phyloP scores from a whole-genome alignment of 2,888 invertebrate genomes.

The Blomia tropicalis region DNA sequence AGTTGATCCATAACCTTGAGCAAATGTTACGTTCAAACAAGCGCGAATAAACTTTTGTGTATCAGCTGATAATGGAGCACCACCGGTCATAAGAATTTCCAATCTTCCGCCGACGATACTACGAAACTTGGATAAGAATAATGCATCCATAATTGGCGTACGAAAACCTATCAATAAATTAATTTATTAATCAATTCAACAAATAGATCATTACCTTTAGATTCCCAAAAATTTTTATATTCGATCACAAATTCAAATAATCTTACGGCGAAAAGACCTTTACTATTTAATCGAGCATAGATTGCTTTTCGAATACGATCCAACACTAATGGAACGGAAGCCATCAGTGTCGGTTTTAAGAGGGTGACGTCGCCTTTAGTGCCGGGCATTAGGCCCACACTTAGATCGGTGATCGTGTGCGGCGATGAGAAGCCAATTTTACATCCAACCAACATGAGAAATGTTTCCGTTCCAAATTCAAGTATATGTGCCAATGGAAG shows the following conservation, averaged over 20 bases:
- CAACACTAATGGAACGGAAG: constrained; percentile 85
- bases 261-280: constrained; percentile 57
- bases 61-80: constrained; percentile 84
- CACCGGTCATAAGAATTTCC: constrained; percentile 73
- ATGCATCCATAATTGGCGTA: constrained; percentile 32
- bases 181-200: constrained; percentile 42
- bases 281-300: constrained; percentile 65
- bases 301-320: constrained; percentile 94
- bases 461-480: constrained; percentile 60
- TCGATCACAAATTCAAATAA: constrained; percentile 85
- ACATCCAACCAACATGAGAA: constrained; percentile 63
- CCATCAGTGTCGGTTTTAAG: constrained; percentile 78
- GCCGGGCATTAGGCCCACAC: constrained; percentile 59
- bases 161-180: constrained; percentile 2
- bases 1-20: constrained; percentile 85
- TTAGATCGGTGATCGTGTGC: constrained; percentile 48
- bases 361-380: constrained; percentile 83
- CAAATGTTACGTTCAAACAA: constrained; percentile 58
- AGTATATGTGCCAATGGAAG: constrained; percentile 92
- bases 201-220: constrained; percentile 45
- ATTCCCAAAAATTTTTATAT: constrained; percentile 73
- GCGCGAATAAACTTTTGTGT: constrained; percentile 83
- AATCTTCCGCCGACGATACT: constrained; percentile 72
- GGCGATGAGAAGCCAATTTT: constrained; percentile 92
- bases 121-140: constrained; percentile 48